Base-by-base conservation (phyloP, 2,113 vertebrate species). In the Meles meles region DNA sequence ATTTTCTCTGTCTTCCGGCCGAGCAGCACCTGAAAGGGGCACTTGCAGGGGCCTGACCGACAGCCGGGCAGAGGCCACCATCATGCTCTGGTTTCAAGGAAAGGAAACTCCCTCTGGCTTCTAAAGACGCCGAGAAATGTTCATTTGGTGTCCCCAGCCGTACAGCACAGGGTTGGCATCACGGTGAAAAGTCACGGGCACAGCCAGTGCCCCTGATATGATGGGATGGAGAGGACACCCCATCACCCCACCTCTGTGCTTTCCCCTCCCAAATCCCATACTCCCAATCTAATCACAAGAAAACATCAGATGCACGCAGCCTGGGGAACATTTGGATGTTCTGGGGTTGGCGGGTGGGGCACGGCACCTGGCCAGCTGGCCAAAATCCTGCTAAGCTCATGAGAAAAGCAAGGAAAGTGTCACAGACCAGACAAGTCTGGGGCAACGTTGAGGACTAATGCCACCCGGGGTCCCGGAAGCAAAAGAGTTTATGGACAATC, bases 21-120 rank as follows among this genome's bases (percentile, higher is more conserved):
- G 2, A 29, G 37, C 49, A 3, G 7, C 12, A 0, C 71, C 47
- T 3, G 2, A 1, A 82, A 65, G 55, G 17, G 65, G 65, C 13
- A 9, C 13, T 3, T 49, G 27, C 39, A 10, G 21, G 86, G 44
- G 17, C 12, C n/a, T 34, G 39, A n/a, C 37, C 6, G 3, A 15
- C 18, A 2, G 57, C 74, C 72, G 34, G 57, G 11, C 6, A 2
- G 23, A 0, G 74, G 17, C 39, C 49, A 13, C 23, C 0, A 0
- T 59, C 12, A 25, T 1, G 21, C 31, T 65, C 84, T 42, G 11
- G 31, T 37, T 69, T 67, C 37, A 8, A 76, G 67, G 57, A 67
- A 63, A 18, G 1, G 4, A 69, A 77, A 25, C 52, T 12, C 39
- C 37, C 10, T 49, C 49, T 39, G 63, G 18, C 13, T 65, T 47